Percentiles rank a stretch among this genome's conserved stretches.
These are phyloP conservation scores for Monopterus albus DNA, from an alignment of 2,113 vertebrate genomes.

Conservation along the genomic window DNA sequence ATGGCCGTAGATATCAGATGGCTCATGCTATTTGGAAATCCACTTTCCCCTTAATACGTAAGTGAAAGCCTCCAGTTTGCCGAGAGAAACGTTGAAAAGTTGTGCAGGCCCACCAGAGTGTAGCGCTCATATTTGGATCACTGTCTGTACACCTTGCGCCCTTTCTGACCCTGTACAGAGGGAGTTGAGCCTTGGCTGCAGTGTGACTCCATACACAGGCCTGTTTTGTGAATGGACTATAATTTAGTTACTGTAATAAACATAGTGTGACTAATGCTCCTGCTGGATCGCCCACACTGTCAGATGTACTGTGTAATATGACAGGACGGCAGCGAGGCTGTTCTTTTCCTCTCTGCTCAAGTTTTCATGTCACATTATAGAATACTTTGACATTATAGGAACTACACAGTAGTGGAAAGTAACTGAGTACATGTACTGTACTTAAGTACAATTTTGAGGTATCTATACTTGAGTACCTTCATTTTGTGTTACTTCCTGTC, in stretches of 20 bases:
- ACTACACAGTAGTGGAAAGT: too few relatives aligned
- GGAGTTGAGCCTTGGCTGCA: conserved; percentile 38
- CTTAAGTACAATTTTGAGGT: too few relatives aligned
- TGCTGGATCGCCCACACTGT: conserved; percentile 39
- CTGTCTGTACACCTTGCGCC: conserved; percentile 20
- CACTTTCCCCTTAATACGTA: conserved; percentile 34
- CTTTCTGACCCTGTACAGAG: conserved; percentile 23
- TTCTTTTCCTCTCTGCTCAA: background rate
- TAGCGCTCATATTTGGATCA: conserved; percentile 36
- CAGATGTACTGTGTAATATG: conserved; percentile 28
- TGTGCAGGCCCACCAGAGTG: background rate
- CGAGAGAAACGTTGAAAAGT: background rate
- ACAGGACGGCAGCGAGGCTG: background rate
- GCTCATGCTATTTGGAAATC: conserved; percentile 48
- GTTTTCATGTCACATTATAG: too few relatives aligned
- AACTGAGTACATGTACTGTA: too few relatives aligned
- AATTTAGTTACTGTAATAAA: conserved; percentile 60
- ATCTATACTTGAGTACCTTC: too few relatives aligned
- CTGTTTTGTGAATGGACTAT: conserved; percentile 28
- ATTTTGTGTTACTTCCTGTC: too few relatives aligned
- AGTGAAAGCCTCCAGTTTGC: conserved; percentile 33
- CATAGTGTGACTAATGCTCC: conserved; percentile 57
- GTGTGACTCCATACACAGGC: conserved; percentile 34
- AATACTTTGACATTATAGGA: too few relatives aligned
- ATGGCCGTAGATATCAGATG: conserved; percentile 47